phyloP scores from a whole-genome alignment of 2,113 vertebrate species.

The Hystrix brachyura region DNA sequence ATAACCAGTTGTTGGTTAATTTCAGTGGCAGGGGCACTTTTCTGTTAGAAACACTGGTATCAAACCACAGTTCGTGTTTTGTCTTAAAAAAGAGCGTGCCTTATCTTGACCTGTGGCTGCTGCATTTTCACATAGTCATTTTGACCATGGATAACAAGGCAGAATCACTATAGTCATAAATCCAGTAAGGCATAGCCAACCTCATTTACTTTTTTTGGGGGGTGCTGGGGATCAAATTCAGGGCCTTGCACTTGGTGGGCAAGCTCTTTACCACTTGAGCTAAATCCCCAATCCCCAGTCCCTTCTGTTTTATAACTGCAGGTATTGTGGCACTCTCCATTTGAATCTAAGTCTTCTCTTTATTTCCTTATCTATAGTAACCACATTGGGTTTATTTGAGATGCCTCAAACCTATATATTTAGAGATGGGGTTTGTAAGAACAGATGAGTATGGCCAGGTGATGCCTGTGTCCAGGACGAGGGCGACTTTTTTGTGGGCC shows the following conservation, averaged over 20 bases:
- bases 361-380: slow-evolving; percentile 40
- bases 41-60: slow-evolving; percentile 47
- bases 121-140: background rate
- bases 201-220: slow-evolving; percentile 2
- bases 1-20: slow-evolving; percentile 59
- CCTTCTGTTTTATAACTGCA: background rate
- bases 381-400: slow-evolving; percentile 46
- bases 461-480: background rate
- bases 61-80: slow-evolving; percentile 73
- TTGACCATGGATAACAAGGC: slow-evolving; percentile 34
- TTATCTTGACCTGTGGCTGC: slow-evolving; percentile 54
- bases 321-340: slow-evolving; percentile 34
- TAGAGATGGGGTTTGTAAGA: background rate
- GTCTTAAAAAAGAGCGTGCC: slow-evolving; percentile 57
- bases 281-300: background rate
- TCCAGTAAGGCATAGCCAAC: background rate
- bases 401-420: background rate
- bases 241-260: too few species aligned
- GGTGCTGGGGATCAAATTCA: too few species aligned
- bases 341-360: slow-evolving; percentile 29
- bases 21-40: slow-evolving; percentile 46
- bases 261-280: too few species aligned
- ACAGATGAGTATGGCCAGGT: background rate
- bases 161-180: background rate
- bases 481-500: background rate